Conservation (phyloP, 2,888 invertebrate genomes). For the Nomada fucata region DNA sequence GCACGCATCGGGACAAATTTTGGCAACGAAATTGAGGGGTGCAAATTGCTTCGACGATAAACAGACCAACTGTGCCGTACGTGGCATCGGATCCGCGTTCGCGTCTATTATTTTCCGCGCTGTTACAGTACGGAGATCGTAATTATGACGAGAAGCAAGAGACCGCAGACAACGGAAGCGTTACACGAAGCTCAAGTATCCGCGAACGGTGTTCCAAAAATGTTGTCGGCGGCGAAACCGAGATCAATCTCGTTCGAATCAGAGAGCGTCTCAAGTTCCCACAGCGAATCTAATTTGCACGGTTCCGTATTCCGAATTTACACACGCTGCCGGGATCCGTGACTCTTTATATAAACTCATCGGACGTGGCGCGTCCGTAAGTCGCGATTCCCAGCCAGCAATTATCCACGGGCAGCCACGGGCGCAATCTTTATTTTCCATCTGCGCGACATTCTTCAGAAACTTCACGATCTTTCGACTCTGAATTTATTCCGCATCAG, state of each 20-base stretch:
- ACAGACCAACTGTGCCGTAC: no score
- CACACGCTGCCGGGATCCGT: not conserved
- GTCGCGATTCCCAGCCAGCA: constrained; percentile 17
- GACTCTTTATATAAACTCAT: constrained; percentile 16
- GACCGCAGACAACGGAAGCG: no score
- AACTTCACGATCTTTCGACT: constrained; percentile 30
- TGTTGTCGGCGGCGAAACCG: not conserved
- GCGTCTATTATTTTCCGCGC: no score
- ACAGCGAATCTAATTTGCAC: not conserved
- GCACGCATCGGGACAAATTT: not conserved
- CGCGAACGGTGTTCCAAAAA: no score
- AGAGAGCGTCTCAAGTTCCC: not conserved
- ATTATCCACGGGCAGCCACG: constrained; percentile 31
- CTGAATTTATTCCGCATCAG: constrained; percentile 47
- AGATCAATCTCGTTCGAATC: not conserved
- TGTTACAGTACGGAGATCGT: no score
- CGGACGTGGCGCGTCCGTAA: constrained; percentile 9
- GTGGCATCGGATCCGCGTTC: no score
- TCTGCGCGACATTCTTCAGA: constrained; percentile 42
- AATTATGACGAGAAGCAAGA: no score
- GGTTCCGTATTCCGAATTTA: not conserved
- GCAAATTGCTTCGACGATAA: no score
- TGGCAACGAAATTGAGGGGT: no score
- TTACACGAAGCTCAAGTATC: no score
- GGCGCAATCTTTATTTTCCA: constrained; percentile 46